Base-by-base conservation (phyloP, 1,140 invertebrate species). In the Bombus vancouverensis region DNA sequence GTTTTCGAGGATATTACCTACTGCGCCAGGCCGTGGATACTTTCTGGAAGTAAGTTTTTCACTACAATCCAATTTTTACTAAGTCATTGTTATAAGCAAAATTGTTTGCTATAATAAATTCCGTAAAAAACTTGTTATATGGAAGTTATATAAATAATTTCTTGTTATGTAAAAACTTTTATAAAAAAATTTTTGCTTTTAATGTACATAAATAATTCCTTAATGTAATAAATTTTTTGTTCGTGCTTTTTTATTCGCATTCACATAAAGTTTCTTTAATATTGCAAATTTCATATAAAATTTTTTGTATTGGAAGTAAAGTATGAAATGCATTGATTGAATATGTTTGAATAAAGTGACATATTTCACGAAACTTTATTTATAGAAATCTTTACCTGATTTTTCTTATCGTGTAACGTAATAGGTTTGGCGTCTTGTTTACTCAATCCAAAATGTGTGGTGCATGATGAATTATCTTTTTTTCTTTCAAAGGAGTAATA, bases 1-100 rank as follows among this genome's bases (percentile, higher is more conserved):
- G 90, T 88, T 28, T 94, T 94, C 76, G 82, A 91, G 68, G 88
- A 92, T 82, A 72, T 94, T 34, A 92, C 90, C 0, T 94, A 93
- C 68, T 87, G 59, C 8, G 90, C 92, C 0, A 88, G 87, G 28
- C 88, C 81, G 13, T 90, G 91, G 37, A 81, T 94, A 3, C 65
- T 93, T 6, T 89, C 81, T 10, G 93, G 81, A 85, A 92, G 93
- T 94, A 88, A 84, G 81, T 75, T 72, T 25, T 4, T 66, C 13
- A n/a, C 37, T 53, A 34, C 5, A 53, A 53, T 53, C 5, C 18
- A 62, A n/a, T 15, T 65, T 32, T 34, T 2, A 39, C 10, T 18
- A 25, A n/a, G 5, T 28, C 22, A 59, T 59, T 28, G 57, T 59
- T 59, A 28, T 28, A 18, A 68, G 15, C 65, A 9, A 37, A 53